Evolutionary conservation across 2,888 invertebrate species (phyloP).

Genomic region (Branchipolynoe longqiensis): DNA sequence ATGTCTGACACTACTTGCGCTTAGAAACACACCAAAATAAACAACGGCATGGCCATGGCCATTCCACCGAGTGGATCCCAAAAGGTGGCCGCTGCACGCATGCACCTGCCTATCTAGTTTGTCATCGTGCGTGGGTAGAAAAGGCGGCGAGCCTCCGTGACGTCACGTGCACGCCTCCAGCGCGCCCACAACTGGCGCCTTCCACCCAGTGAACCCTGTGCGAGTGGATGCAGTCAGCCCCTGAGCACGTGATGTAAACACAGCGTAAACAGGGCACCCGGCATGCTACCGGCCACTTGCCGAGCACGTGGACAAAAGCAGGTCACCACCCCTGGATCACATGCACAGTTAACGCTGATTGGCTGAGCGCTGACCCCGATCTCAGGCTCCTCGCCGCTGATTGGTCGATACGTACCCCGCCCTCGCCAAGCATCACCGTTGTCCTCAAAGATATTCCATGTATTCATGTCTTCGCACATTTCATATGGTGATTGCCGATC

Average conservation of each 20-base stretch:
- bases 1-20: too few species aligned
- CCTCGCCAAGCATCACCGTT: constrained; percentile 42
- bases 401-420: constrained; percentile 48
- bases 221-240: constrained; percentile 7
- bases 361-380: constrained; percentile 20
- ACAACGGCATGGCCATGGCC: too few species aligned
- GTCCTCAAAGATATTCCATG: constrained; percentile 29
- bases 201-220: neutral
- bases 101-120: too few species aligned
- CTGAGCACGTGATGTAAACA: constrained; percentile 54
- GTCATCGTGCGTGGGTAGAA: too few species aligned
- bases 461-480: constrained; percentile 11
- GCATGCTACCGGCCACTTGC: constrained; percentile 23
- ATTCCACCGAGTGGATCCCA: too few species aligned
- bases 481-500: constrained; percentile 35
- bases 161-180: constrained; percentile 39
- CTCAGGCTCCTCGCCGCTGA: constrained; percentile 10
- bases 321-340: constrained; percentile 56
- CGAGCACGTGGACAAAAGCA: constrained; percentile 57
- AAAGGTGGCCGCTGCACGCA: too few species aligned
- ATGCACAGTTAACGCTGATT: constrained; percentile 55
- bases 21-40: too few species aligned
- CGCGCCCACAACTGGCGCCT: neutral
- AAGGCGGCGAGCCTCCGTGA: constrained; percentile 36
- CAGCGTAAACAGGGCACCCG: neutral